Percentiles rank a stretch among this genome's conserved stretches.
Evolutionary conservation across 64 coral and sea anemone genomes (phyloP).

Genomic region (Exaiptasia diaphana): DNA sequence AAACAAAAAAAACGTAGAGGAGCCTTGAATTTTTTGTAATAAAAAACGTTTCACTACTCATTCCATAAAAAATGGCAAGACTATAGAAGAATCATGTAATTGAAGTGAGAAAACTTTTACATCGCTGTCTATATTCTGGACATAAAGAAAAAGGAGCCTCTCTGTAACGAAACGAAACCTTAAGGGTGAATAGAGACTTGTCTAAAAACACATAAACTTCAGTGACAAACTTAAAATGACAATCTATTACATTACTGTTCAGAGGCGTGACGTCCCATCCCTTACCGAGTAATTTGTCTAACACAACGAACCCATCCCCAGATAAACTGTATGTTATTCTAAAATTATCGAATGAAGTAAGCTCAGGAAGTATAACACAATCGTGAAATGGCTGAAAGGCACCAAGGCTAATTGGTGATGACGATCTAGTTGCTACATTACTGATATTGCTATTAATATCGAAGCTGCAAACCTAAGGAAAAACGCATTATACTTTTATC

Average conservation of each 20-base stretch:
- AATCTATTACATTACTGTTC: not conserved
- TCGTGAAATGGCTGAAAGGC: too few relatives aligned
- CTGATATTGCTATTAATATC: too few relatives aligned
- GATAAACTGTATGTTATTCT: conserved; percentile 1
- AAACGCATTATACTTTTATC: too few relatives aligned
- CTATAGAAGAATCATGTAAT: not conserved
- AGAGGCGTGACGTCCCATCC: conserved; percentile 28
- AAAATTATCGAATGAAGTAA: not conserved
- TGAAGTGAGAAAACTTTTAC: not conserved
- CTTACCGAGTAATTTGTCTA: conserved; percentile 23
- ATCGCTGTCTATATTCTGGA: not conserved
- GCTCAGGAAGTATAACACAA: too few relatives aligned
- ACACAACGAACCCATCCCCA: not conserved
- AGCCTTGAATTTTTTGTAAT: too few relatives aligned
- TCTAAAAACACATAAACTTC: conserved; percentile 32
- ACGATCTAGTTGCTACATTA: too few relatives aligned
- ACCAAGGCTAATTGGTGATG: too few relatives aligned
- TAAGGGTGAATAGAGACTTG: not conserved
- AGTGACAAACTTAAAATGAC: conserved; percentile 33
- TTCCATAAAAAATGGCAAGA: too few relatives aligned
- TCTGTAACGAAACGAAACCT: conserved; percentile 14
- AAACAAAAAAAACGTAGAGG: too few relatives aligned
- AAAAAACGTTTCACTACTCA: too few relatives aligned
- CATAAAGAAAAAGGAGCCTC: not conserved
- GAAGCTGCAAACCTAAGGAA: too few relatives aligned